phyloP scores from a whole-genome alignment of 2,888 invertebrate species.

The Empis livida region DNA sequence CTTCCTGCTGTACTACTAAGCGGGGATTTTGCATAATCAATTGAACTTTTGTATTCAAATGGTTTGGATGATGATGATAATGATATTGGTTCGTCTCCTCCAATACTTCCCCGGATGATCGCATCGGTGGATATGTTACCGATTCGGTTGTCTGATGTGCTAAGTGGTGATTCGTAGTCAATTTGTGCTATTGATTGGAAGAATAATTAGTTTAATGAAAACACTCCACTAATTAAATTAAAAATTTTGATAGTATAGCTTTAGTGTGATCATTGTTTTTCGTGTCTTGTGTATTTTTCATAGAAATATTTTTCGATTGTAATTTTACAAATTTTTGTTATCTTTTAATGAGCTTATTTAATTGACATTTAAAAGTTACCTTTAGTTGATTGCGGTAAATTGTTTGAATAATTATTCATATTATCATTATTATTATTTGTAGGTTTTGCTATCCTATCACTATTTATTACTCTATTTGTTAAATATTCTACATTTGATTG shows the following conservation, averaged over 20 bases:
- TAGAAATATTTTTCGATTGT: no score
- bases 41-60: constrained; percentile 15
- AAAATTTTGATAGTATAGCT: not conserved
- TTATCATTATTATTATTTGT: constrained; percentile 25
- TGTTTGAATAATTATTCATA: constrained; percentile 26
- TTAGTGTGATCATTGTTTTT: not conserved
- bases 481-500: constrained; percentile 37
- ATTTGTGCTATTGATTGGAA: constrained; percentile 26
- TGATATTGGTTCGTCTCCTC: constrained; percentile 18
- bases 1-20: constrained; percentile 9
- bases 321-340: not conserved
- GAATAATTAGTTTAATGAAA: not conserved
- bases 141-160: constrained; percentile 17
- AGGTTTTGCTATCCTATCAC: constrained; percentile 26
- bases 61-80: constrained; percentile 9
- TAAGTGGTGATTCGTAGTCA: constrained; percentile 34
- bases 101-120: not conserved
- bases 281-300: not conserved
- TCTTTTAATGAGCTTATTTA: not conserved
- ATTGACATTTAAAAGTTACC: constrained; percentile 19
- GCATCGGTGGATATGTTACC: not conserved
- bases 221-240: no score
- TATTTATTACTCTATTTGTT: constrained; percentile 33
- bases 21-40: constrained; percentile 1
- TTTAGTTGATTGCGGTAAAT: constrained; percentile 27